Evolutionary conservation across 2,888 invertebrate genomes (phyloP).

Genomic region (Ennomos fuscantarius): DNA sequence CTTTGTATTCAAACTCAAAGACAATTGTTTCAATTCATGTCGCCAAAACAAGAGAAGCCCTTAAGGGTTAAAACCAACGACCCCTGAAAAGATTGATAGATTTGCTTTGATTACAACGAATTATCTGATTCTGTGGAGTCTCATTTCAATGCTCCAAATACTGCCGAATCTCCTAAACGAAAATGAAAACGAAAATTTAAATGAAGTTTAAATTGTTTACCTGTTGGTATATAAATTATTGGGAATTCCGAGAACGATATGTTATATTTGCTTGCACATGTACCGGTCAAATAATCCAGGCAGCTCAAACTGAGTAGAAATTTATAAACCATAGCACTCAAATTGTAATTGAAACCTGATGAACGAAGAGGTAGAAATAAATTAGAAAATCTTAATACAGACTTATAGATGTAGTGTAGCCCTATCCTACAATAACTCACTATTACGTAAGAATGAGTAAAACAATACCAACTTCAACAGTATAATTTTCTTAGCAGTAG

Average conservation of each 20-base stretch:
- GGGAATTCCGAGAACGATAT: too few species aligned
- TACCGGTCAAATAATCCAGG: too few species aligned
- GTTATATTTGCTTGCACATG: too few species aligned
- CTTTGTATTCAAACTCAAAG: slow-evolving; percentile 75
- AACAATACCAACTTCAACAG: slow-evolving; percentile 13
- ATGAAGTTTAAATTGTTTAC: too few species aligned
- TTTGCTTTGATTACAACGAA: slow-evolving; percentile 45
- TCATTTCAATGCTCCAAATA: background rate
- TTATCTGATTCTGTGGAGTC: slow-evolving; percentile 15
- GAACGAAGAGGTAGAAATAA: too few species aligned
- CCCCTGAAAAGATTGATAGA: slow-evolving; percentile 64
- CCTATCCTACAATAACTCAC: too few species aligned
- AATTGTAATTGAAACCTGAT: too few species aligned
- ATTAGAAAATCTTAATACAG: too few species aligned
- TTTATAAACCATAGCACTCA: too few species aligned
- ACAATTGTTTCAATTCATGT: slow-evolving; percentile 74
- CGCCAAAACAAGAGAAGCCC: slow-evolving; percentile 68
- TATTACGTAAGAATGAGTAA: slow-evolving; percentile 15
- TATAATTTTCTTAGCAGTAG: slow-evolving; percentile 7
- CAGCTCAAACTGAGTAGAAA: too few species aligned
- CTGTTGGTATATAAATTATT: too few species aligned
- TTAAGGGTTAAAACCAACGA: slow-evolving; percentile 67
- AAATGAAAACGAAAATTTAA: too few species aligned
- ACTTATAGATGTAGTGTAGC: background rate
- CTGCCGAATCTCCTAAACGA: background rate